Base-by-base conservation (phyloP, 2,888 invertebrate species). In the Dryobota labecula region DNA sequence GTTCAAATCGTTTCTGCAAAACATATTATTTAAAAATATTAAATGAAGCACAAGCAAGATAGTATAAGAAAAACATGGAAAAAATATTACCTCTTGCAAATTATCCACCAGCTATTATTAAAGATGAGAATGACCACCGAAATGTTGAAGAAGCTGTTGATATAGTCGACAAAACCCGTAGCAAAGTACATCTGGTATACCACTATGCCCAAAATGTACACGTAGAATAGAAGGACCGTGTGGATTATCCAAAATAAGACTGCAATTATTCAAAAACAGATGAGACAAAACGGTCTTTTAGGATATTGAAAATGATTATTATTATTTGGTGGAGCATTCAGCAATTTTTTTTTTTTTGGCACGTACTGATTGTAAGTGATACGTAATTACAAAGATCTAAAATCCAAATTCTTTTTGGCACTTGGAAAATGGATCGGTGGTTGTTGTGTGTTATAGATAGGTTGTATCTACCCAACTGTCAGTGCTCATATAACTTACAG, bases 121-220 rank as follows among this genome's bases (percentile, higher is more conserved):
- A 64, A 33, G 9, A 87, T 75, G 4, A 90, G 54, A 0, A 86
- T 33, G 20, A 88, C 84, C 5, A 90, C 71, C 0, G 87, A 84
- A 33, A 91, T 70, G 43, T 90, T 90, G 51, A 91, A 86, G 70
- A 87, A 86, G 53, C 88, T 89, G 56, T 89, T 89, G n/a, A 89
- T 76, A n/a, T 67, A 82, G 65, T 89, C 88, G 1, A 85, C 53
- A 27, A 83, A 75, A 20, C 69, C 84, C 0, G 78, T 70, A 2
- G 88, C 87, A 45, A 82, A 80, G 58, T 89, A 85, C 43, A 85
- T 80, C 66, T 87, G 86, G 69, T 89, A 91, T 30, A 87, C 72
- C 0, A 85, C 62, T 13, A 83, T 81, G 1, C 88, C 89, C 18
- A 85, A 51, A 20, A 84, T 45, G 38, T 73, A 88, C 1, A 87